Evolutionary conservation across 2,888 invertebrate genomes (phyloP), one percentile per base, ranked within the genome.

Genomic region (Polyploca ridens): DNA sequence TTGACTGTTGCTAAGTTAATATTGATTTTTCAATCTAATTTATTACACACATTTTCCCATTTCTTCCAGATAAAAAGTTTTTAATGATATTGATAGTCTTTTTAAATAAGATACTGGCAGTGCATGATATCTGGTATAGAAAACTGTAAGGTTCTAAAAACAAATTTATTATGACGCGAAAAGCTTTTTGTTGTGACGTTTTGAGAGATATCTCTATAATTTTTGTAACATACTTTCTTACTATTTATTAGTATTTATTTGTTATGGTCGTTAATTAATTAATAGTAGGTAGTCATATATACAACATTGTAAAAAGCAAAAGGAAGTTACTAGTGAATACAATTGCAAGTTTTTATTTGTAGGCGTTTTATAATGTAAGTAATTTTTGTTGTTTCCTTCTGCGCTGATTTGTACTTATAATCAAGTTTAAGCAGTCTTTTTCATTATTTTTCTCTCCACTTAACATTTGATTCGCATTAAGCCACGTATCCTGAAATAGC

Each of bases 1-100:
- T 90, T 90, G 84, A 59, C 62, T 70, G 90, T 90, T 80, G 84
- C 82, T 83, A 88, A 65, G 89, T 77, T 70, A 65, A 66, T 89
- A 91, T 91, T 83, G 91, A 91, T 91, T 90, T 87, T 81, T 66
- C 61, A 64, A 66, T 49, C 19, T 54, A 3, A 44, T 58, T 38
- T 16, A n/a, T 5, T 13, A 49, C 35, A 59, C 33, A n/a, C 33
- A 33, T 58, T 33, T 14, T 33, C 58, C n/a, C 33, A 35, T 58
- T 58, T 6, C 33, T 33, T 33, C n/a, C 33, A n/a, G 5, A n/a
- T 58, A n/a, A 5, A 8, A n/a, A 57, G 33, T 33, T 58, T 58
- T 33, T 49, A 3, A 49, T n/a, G 10, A 58, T 7, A n/a, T 58
- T 58, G 8, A n/a, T 10, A 14, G 5, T n/a, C 27, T 33, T 33